phyloP scores from a whole-genome alignment of 1,140 invertebrate genomes.

The Potamilus streckersoni region DNA sequence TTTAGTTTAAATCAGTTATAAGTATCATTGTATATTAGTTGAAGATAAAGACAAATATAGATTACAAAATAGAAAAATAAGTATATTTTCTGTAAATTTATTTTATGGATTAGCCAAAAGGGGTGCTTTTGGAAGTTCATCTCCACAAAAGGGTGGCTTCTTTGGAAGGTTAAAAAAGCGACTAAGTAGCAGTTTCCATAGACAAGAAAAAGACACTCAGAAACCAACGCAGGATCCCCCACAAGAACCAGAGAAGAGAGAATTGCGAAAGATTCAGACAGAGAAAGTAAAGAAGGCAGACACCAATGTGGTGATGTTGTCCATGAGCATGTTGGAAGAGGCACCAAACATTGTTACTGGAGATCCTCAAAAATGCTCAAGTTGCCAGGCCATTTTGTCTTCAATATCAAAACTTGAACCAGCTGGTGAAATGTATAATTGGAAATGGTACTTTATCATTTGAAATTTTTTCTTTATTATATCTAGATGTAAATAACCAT shows the following conservation, averaged over 20 bases:
- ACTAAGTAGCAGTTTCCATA: no score
- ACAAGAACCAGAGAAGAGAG: not conserved
- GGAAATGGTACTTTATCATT: constrained; percentile 41
- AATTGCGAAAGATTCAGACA: not conserved
- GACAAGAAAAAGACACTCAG: not conserved
- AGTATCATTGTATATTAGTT: no score
- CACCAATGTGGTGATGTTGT: constrained; percentile 52
- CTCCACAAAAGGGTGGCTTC: no score
- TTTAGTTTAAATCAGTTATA: no score
- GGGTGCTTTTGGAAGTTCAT: no score
- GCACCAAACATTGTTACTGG: constrained; percentile 50
- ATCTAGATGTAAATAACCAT: no score
- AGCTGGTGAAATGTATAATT: constrained; percentile 33
- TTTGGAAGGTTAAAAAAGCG: no score
- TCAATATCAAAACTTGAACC: constrained; percentile 34
- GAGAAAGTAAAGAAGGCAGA: constrained; percentile 30
- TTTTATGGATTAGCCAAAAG: no score
- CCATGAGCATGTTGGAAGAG: constrained; percentile 47
- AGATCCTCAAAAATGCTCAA: constrained; percentile 47
- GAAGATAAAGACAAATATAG: no score
- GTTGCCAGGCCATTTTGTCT: constrained; percentile 53
- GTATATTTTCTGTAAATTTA: no score
- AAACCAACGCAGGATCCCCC: not conserved
- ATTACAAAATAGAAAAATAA: no score
- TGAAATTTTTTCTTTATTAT: no score